phyloP scores from a whole-genome alignment of 2,888 invertebrate genomes.

The Eupeodes luniger region DNA sequence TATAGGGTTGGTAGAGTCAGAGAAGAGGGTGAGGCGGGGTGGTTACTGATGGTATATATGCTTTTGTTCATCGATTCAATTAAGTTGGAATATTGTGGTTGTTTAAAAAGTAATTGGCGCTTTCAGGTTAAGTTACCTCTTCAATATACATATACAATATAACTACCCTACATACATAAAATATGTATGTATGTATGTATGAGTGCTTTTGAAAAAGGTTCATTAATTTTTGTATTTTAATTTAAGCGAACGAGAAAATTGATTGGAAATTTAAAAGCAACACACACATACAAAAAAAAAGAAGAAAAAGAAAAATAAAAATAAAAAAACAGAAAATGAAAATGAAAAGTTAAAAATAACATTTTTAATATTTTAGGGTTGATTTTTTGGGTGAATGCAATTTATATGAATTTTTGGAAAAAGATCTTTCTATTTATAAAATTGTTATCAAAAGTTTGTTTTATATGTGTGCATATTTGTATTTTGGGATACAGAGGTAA shows the following conservation, averaged over 20 bases:
- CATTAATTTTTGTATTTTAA: slow-evolving; percentile 45
- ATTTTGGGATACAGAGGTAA: too few species aligned
- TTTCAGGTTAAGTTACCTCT: slow-evolving; percentile 63
- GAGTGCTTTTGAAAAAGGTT: slow-evolving; percentile 49
- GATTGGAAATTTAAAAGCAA: not conserved
- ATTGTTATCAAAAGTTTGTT: too few species aligned
- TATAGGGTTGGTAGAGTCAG: too few species aligned
- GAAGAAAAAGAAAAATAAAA: not conserved
- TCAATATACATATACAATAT: slow-evolving; percentile 18
- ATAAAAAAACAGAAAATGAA: too few species aligned
- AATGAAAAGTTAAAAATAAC: slow-evolving; percentile 21
- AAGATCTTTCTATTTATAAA: not conserved
- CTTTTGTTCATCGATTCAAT: slow-evolving; percentile 71
- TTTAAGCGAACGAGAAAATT: slow-evolving; percentile 28
- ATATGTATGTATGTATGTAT: too few species aligned
- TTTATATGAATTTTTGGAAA: not conserved
- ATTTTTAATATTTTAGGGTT: slow-evolving; percentile 1
- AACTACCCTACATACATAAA: too few species aligned
- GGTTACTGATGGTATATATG: slow-evolving; percentile 37
- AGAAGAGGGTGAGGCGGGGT: not conserved
- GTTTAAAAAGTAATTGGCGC: slow-evolving; percentile 73
- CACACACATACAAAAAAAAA: not conserved
- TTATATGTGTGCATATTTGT: not conserved
- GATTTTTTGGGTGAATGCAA: not conserved
- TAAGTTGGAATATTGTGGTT: slow-evolving; percentile 73